These are phyloP conservation scores for Salvelinus namaycush DNA, from an alignment of 2,113 vertebrate genomes.

Conservation along the genomic window DNA sequence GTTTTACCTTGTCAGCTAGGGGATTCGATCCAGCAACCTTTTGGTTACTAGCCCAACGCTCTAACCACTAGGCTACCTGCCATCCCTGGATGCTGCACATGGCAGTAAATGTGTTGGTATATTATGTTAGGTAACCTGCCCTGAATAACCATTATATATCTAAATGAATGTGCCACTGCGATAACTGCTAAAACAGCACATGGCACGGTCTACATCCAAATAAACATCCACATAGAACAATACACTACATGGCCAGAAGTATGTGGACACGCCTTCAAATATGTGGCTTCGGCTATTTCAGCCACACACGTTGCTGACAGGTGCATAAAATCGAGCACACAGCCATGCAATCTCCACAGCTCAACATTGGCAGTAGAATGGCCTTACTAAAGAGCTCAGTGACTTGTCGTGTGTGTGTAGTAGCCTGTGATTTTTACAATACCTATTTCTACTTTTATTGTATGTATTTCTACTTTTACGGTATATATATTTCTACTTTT, in stretches of 20 bases:
- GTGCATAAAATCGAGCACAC: no score
- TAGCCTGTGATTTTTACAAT: conserved; percentile 36
- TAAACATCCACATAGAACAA: conserved; percentile 32
- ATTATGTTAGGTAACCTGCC: conserved; percentile 8
- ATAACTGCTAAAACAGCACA: background rate
- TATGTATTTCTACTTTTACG: conserved; percentile 41
- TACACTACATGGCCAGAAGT: conserved; percentile 30
- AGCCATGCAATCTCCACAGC: no score
- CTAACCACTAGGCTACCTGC: no score
- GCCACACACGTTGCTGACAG: no score
- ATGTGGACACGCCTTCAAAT: conserved; percentile 23
- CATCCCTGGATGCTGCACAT: background rate
- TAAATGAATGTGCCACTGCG: background rate
- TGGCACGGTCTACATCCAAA: conserved; percentile 19
- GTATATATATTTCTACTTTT: background rate
- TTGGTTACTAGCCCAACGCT: no score
- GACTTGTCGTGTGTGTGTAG: conserved; percentile 19
- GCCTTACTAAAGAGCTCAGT: no score
- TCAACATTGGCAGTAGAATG: no score
- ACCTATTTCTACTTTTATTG: conserved; percentile 33
- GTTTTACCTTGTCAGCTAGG: no score
- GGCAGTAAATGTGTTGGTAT: background rate
- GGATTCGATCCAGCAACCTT: no score
- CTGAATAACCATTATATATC: conserved; percentile 2
- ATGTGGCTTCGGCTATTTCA: no score